Evolutionary conservation across 2,888 invertebrate species (phyloP), one percentile per base, ranked within the genome.

Genomic region (Muscina levida): DNA sequence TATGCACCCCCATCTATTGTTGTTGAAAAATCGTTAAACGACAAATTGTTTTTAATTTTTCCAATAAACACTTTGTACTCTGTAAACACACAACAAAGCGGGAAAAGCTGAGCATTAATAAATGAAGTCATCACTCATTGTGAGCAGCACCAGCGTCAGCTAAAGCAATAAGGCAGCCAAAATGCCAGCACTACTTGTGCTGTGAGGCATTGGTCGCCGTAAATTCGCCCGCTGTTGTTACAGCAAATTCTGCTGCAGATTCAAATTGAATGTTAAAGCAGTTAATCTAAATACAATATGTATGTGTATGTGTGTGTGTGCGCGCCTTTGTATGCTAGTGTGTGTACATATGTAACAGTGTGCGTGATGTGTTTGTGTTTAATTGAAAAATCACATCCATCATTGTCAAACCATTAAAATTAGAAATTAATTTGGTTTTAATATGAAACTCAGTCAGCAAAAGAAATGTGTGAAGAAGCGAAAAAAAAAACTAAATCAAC

Each of bases 341-440:
- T 62, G 66, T 39, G 56, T 24, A 65, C 8, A n/a, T 44, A 6
- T 44, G 42, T 42, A 44, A 13, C 8, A 39, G 51, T 80, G 74
- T 74, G 81, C 77, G 70, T 77, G 79, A 76, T 77, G 67, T 70
- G 67, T 66, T 81, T 67, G 66, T 51, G 74, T 83, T 82, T 83
- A 84, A 84, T 83, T 83, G 81, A 82, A 83, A 82, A 79, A 78
- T 83, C 83, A 83, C 84, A 84, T 84, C 84, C 82, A 84, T 84
- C 84, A 82, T 83, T 84, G 84, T 84, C 84, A 84, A 83, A 71
- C 74, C 72, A 82, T 82, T 84, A 82, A 84, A 83, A 83, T 84
- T 83, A 82, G 81, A 78, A 84, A 84, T 84, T 84, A 84, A 84
- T 84, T 84, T 82, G 78, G 59, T 82, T 79, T 83, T 83, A 83